These are phyloP conservation scores for Rachycentron canadum DNA, from an alignment of 2,797 vertebrate species.

Conservation along the genomic window DNA sequence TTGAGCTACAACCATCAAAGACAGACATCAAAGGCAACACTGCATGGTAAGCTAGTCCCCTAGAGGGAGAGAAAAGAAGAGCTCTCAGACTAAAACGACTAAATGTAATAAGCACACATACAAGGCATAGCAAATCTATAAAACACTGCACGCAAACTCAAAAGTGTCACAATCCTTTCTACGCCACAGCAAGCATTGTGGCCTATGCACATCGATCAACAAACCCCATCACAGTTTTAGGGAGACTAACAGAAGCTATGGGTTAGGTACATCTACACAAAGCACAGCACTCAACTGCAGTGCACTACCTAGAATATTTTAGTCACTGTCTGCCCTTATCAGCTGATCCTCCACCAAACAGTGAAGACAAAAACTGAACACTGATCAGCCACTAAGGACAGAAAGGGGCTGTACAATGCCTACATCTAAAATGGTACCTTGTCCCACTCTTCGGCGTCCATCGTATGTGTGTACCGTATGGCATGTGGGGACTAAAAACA, in stretches of 20 bases:
- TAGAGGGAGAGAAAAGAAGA: conserved; percentile 49
- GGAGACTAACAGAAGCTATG: conserved; percentile 81
- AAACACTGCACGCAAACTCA: conserved; percentile 80
- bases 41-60: conserved; percentile 55
- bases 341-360: conserved; percentile 51
- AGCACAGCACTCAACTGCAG: conserved; percentile 78
- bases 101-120: conserved; percentile 74
- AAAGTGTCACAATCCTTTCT: conserved; percentile 76
- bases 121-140: conserved; percentile 76
- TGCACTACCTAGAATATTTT: conserved; percentile 65
- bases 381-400: conserved; percentile 71
- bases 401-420: conserved; percentile 58
- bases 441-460: conserved; percentile 85
- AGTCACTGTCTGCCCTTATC: conserved; percentile 69
- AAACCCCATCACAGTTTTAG: conserved; percentile 77
- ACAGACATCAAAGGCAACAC: conserved; percentile 72
- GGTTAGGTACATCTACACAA: conserved; percentile 81
- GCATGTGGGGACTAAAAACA: conserved; percentile 86
- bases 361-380: conserved; percentile 35
- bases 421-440: conserved; percentile 84
- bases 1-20: conserved; percentile 74
- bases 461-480: conserved; percentile 84
- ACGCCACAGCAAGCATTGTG: conserved; percentile 82
- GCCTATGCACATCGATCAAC: conserved; percentile 82
- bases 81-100: conserved; percentile 60